Conservation (phyloP, 2,797 vertebrate species). For the Sparidentex hasta region DNA sequence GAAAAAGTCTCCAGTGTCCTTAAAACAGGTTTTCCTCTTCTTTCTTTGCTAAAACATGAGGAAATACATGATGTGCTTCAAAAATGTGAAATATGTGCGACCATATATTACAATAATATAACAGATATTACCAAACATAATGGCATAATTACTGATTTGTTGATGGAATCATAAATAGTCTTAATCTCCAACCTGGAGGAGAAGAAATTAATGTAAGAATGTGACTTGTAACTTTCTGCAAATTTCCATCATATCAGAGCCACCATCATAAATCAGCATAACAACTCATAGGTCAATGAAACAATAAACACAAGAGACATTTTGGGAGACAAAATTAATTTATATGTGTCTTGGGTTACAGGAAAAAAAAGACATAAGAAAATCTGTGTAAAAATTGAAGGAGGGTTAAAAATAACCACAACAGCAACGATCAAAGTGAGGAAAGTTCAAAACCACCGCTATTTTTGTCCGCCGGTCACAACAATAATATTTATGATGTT, state of each 20-base stretch:
- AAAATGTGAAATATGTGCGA: not conserved
- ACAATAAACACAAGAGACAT: slow-evolving; percentile 5
- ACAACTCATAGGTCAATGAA: not conserved
- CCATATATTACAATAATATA: not conserved
- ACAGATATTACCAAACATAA: not conserved
- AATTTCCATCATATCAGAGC: not conserved
- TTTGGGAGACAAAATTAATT: slow-evolving; percentile 63
- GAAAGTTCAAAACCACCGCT: not conserved
- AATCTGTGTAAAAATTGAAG: slow-evolving; percentile 45
- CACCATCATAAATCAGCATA: not conserved
- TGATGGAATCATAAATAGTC: not conserved
- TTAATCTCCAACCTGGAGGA: not conserved
- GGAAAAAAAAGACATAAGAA: slow-evolving; percentile 49
- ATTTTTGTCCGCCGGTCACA: not conserved
- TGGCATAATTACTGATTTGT: not conserved
- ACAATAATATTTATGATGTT: not conserved
- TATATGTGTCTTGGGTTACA: slow-evolving; percentile 52
- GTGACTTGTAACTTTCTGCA: not conserved
- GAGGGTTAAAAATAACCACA: slow-evolving; percentile 13
- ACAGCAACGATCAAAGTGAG: not conserved
- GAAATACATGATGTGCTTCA: not conserved
- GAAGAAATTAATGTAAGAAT: not conserved
- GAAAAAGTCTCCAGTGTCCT: not conserved
- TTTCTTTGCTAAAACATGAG: not conserved
- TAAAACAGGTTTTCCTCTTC: not conserved